A percentile compares a stretch with the other conserved stretches of the same genome.
Conservation (phyloP, 2,797 vertebrate species). For the Psittacula derbiana region DNA sequence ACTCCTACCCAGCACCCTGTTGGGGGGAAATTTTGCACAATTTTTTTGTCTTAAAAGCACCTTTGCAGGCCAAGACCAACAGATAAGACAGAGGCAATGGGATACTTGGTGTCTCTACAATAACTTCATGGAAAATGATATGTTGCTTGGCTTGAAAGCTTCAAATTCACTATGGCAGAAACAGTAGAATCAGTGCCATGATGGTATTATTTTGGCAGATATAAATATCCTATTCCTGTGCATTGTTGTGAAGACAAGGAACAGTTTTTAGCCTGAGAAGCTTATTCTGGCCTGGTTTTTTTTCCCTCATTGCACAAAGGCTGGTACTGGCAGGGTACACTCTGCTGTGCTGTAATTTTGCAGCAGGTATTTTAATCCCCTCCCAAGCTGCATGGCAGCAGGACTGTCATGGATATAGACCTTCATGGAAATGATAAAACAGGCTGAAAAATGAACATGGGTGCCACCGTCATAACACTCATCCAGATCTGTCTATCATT, state of each 20-base stretch:
- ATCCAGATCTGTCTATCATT: not conserved
- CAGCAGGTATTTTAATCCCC: not conserved
- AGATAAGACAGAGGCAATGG: not conserved
- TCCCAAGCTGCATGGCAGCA: not conserved
- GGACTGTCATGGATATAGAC: not conserved
- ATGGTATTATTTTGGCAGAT: not conserved
- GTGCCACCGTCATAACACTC: not conserved
- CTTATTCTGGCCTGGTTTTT: not conserved
- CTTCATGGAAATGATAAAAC: not conserved
- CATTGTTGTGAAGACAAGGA: not conserved
- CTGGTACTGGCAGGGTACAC: not conserved
- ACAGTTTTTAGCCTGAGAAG: not conserved
- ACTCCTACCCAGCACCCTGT: not conserved
- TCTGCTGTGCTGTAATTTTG: not conserved
- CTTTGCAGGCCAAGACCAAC: not conserved
- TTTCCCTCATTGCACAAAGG: not conserved
- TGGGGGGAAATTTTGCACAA: not conserved
- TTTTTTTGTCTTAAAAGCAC: not conserved
- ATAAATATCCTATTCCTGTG: not conserved
- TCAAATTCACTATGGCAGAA: not conserved
- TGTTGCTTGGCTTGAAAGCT: not conserved
- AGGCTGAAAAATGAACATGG: conserved; percentile 12
- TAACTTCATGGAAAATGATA: not conserved
- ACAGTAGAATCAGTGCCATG: not conserved
- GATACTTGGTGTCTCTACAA: not conserved